Base-by-base conservation (phyloP, 1,140 invertebrate genomes). In the Hesperophylax magnus region DNA sequence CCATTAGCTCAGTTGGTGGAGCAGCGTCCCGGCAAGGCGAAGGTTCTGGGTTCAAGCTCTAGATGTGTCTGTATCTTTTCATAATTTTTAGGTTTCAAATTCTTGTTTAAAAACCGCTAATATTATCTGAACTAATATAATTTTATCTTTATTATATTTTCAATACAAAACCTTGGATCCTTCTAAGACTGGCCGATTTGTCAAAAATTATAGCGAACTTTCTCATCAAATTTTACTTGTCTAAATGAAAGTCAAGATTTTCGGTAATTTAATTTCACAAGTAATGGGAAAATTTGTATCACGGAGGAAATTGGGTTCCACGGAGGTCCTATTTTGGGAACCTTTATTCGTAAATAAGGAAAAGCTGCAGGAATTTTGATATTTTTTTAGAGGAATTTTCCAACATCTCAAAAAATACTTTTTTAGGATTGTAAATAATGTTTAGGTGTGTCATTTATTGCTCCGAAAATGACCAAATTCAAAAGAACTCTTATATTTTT, bases 181-280 rank as follows among this genome's bases (percentile, higher is more conserved):
- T 72, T 72, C 27, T 56, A 72, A 22, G 47, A 53, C 69, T 71
- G 67, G 14, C 18, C 69, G 47, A 20, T 54, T 54, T 56, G 53
- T 24, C 47, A 11, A 18, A 72, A 72, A 56, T 56, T 54, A 54
- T 47, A 47, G 47, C 20, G 53, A 20, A 53, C 11, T 56, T 53
- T 72, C 27, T 17, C 17, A 7, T 20, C 69, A 72, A 72, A 20
- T 72, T 56, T 72, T 72, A 72, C 47, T 72, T 72, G 69, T 20
- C 24, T 72, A 47, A 72, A 20, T 54, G 52, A 72, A 53, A 72
- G 39, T 47, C 69, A 72, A 72, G 69, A 20, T 72, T 54, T 56
- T 22, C 27, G 52, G 27, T 72, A 72, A 72, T 72, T 72, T 72
- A 22, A 72, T 72, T 72, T 72, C 52, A 72, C 18, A 72, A 56